phyloP scores from a whole-genome alignment of 2,113 vertebrate genomes.

The Oncorhynchus keta region DNA sequence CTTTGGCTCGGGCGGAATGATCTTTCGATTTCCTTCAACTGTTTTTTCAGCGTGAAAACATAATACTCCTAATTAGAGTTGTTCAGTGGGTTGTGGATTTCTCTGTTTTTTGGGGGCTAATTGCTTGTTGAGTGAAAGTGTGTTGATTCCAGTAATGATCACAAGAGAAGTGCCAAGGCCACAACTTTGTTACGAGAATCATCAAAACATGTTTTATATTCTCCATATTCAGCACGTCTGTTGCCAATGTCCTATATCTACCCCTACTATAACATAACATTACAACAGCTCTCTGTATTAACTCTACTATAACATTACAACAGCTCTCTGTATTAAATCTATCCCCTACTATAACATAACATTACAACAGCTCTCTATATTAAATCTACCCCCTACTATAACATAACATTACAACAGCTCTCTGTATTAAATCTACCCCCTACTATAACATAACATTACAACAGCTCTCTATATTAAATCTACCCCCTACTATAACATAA shows the following conservation, averaged over 20 bases:
- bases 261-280: not conserved
- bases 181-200: conserved; percentile 22
- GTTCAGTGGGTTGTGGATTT: conserved; percentile 9
- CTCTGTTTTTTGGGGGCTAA: conserved; percentile 29
- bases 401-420: too few relatives aligned
- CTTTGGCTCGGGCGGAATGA: conserved; percentile 45
- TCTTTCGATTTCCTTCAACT: conserved; percentile 35
- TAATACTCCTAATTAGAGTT: conserved; percentile 23
- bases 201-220: conserved; percentile 29
- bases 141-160: conserved; percentile 36
- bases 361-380: too few relatives aligned
- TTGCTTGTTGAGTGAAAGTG: conserved; percentile 31
- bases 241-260: conserved; percentile 22
- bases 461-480: too few relatives aligned
- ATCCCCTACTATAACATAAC: too few relatives aligned
- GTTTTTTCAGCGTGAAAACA: conserved; percentile 37
- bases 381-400: too few relatives aligned
- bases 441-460: too few relatives aligned
- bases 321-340: too few relatives aligned
- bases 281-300: too few relatives aligned
- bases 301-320: too few relatives aligned
- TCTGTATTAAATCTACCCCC: too few relatives aligned
- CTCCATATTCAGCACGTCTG: conserved; percentile 30
- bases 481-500: too few relatives aligned
- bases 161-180: conserved; percentile 18